Evolutionary conservation across 2,113 vertebrate species (phyloP).

Genomic region (Cephalophus harveyi): DNA sequence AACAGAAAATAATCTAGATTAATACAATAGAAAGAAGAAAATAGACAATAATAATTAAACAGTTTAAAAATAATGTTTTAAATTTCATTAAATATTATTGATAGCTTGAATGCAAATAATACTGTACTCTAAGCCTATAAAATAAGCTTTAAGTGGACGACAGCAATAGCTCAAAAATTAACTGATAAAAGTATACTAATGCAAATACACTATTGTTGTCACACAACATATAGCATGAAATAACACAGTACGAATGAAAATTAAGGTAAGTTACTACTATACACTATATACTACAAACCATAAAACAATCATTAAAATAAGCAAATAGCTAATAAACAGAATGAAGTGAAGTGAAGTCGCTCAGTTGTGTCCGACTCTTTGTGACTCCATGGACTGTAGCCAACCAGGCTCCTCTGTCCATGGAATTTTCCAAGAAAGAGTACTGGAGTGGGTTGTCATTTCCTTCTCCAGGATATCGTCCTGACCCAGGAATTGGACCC

Average conservation of each 20-base stretch:
- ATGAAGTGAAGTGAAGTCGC: neutral
- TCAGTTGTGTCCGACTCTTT: no score
- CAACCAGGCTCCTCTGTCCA: no score
- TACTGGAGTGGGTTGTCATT: no score
- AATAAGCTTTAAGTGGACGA: neutral
- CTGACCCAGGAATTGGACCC: no score
- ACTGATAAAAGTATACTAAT: neutral
- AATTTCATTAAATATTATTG: neutral
- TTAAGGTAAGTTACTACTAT: neutral
- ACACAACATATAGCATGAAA: no score
- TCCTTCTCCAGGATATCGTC: no score
- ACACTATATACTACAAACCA: neutral
- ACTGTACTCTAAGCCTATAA: neutral
- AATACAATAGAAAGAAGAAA: neutral
- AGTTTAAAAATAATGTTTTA: neutral
- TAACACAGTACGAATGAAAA: neutral
- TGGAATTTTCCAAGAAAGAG: no score
- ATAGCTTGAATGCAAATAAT: neutral
- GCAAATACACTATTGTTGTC: neutral
- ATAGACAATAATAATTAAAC: neutral
- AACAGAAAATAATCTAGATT: no score
- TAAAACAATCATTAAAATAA: neutral
- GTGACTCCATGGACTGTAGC: no score
- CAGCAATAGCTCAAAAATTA: neutral
- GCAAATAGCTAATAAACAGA: neutral